Evolutionary conservation across 2,113 vertebrate species (phyloP), one percentile per base, ranked within the genome.

Genomic region (Phalacrocorax pelagicus): DNA sequence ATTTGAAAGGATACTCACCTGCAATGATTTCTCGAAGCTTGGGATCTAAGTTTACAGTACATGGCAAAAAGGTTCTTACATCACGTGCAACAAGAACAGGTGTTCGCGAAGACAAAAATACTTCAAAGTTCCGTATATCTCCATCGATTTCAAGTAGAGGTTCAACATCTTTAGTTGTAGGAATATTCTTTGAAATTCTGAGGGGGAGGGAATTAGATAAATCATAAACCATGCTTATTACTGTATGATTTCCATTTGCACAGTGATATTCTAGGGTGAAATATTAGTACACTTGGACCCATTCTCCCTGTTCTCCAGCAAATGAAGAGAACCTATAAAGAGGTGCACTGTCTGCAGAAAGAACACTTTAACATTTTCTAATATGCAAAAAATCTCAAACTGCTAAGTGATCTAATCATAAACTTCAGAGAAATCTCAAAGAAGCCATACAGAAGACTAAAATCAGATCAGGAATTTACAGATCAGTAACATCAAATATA

Each of bases 1-100:
- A 72, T 42, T 46, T 73, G 29, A 70, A 86, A 78, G 58, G 38
- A 81, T 5, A 79, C 93, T 91, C 71, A 99, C 99, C 99, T 98
- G 99, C 99, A 94, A 99, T 99, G 88, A 99, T 99, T 97, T 99
- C 99, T 91, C 99, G 98, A 3, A 99, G 98, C 95, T 99, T 99
- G 92, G 99, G 99, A 97, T 99, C 99, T 86, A 99, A 97, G 95
- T 99, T 99, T 66, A 99, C 99, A 2, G 99, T 99, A 96, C 99
- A 99, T 8, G 99, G 99, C 95, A 99, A 97, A 94, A 99, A 99
- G 72, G 98, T 99, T 95, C 99, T 99, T 36, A 99, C 99, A 85
- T 99, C 99, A 77, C 98, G 98, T 67, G 99, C 98, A 26, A 99
- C 98, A 77, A 99, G 99, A 91, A 99, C 98, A 10, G 99, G 99